Base-by-base conservation (phyloP, 53 echinoderm and acorn worm species). In the Paracentrotus lividus region DNA sequence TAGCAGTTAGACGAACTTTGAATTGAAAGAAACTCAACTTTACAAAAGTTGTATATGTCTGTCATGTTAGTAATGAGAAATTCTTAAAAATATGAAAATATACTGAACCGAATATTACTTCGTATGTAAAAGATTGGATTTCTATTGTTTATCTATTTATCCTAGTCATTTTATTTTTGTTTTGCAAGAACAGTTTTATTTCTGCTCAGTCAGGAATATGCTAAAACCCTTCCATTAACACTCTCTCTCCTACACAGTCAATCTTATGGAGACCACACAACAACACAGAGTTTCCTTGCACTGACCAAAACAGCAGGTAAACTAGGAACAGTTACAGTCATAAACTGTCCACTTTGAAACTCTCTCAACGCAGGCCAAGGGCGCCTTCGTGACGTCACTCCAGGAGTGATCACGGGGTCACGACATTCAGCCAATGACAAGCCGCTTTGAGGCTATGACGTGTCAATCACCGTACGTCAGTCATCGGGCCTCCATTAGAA, bases 401-500 rank as follows among this genome's bases (percentile, higher is more conserved):
- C 6, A 53, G 40, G 10, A 92, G 92, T 44, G 77, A 78, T 92
- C 92, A 92, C 92, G 92, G 58, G 91, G 91, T 90, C 91, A 72
- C 91, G 91, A 47, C 91, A 90, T 34, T 57, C 77, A 92, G 90
- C 92, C 92, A 92, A 92, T 92, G 92, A 57, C 78, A 57, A 34
- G 81, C 55, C 92, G 58, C n/a, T 54, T 24, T 78, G 56, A 54
- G 92, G 81, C 92, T 15, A 42, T 56, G 56, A 57, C 92, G 57
- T 81, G 92, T 92, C 92, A 92, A 92, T 92, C 92, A 78, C 36
- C 58, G 81, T 0, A 6, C 54, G 92, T 92, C 92, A 92, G 27
- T 92, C 92, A 92, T 32, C 92, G 45, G 24, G 33, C 92, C 54
- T 78, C 92, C 92, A 92, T 92, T 92, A 92, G 92, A 92, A 92